phyloP scores from a whole-genome alignment of 2,113 vertebrate species.

The Halichoeres trimaculatus region DNA sequence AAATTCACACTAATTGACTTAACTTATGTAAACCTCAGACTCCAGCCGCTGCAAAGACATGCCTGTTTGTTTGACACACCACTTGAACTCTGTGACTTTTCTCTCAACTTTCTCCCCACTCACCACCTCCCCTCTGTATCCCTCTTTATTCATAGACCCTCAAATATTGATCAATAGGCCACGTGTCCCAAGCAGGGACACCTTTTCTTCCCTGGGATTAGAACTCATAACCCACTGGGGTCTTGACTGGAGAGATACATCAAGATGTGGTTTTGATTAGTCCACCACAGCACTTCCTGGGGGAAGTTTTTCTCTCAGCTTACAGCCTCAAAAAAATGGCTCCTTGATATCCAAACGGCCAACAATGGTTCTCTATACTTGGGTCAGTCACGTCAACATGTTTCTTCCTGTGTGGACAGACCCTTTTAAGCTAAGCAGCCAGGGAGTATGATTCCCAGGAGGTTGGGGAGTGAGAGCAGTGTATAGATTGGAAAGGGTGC shows the following conservation, averaged over 20 bases:
- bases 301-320: conserved; percentile 57
- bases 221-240: conserved; percentile 46
- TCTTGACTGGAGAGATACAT: conserved; percentile 55
- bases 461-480: conserved; percentile 69
- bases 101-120: conserved; percentile 50
- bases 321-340: conserved; percentile 31
- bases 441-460: conserved; percentile 71
- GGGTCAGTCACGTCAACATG: conserved; percentile 42
- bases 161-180: conserved; percentile 43
- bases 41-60: conserved; percentile 64
- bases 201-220: conserved; percentile 48
- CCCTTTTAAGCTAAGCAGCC: conserved; percentile 50
- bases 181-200: conserved; percentile 57
- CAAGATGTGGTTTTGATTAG: conserved; percentile 67
- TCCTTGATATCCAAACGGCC: conserved; percentile 30
- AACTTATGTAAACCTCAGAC: conserved; percentile 75
- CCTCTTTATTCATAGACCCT: conserved; percentile 45
- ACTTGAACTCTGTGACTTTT: conserved; percentile 76
- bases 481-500: conserved; percentile 65
- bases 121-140: conserved; percentile 20
- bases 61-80: conserved; percentile 83
- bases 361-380: conserved; percentile 68
- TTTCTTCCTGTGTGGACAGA: conserved; percentile 60
- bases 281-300: conserved; percentile 51
- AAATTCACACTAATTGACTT: conserved; percentile 85